Evolutionary conservation across 2,888 invertebrate species (phyloP), one percentile per base, ranked within the genome.

Genomic region (Archips xylosteana): DNA sequence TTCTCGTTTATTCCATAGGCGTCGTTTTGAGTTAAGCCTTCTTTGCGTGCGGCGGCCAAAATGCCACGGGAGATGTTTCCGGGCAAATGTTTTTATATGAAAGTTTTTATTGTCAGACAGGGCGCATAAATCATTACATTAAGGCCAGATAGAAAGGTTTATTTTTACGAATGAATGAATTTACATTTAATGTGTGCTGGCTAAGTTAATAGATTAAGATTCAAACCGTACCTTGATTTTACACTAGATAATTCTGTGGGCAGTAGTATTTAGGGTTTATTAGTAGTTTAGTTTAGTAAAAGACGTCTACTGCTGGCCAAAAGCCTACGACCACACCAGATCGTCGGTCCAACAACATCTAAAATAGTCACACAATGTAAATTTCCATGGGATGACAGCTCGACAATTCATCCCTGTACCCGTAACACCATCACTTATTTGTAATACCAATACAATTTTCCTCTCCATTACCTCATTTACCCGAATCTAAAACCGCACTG

Each of bases 1-100:
- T 75, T 75, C 75, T 75, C 74, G 74, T 75, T 75, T 70, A 68
- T 60, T 60, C 67, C 57, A 39, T 32, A 39, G 54, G n/a, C 42
- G 45, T 9, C 47, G 57, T 70, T 70, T 47, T n/a, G 70, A 54
- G 61, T 62, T 54, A 23, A 57, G 57, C 57, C 57, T 51, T 57
- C 63, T 64, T 70, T 57, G 62, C 34, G 70, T 23, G 47, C 23
- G 51, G 13, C 62, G 62, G 51, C 63, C 63, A 57, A 70, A 70
- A 70, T 70, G 63, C 45, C 45, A 57, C 47, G 34, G 5, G 62
- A 23, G 45, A 70, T 42, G n/a, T 32, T n/a, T 62, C 62, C 47
- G 54, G 57, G 32, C 57, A 57, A 57, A 57, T 36, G 51, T 39
- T 70, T 39, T 70, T 62, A 57, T 54, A 34, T 42, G 32, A 63